A percentile compares a stretch with the other conserved stretches of the same genome.
Evolutionary conservation across 2,888 invertebrate species (phyloP).

Genomic region (Andrena flavipes): DNA sequence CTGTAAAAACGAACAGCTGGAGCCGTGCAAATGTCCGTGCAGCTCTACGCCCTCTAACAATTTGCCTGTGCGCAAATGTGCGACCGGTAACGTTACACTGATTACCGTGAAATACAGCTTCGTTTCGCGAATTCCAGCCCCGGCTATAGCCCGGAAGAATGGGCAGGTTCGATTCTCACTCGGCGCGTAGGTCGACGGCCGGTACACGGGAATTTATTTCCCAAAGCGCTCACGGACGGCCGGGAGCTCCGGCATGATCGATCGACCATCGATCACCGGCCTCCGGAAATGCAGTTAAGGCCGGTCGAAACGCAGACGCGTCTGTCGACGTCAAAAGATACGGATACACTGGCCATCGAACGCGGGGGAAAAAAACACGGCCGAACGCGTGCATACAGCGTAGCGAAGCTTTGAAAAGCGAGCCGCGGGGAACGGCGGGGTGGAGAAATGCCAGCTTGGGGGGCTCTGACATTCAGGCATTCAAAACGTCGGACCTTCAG

Average conservation of each 20-base stretch:
- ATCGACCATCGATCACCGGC: conserved; percentile 14
- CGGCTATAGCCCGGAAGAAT: conserved; percentile 1
- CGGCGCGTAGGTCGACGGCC: not conserved
- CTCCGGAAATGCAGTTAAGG: conserved; percentile 12
- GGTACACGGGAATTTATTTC: not conserved
- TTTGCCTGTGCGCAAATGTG: no score
- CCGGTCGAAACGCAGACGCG: conserved; percentile 21
- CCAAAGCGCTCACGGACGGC: not conserved
- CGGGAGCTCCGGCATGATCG: conserved; percentile 13
- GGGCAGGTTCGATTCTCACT: not conserved
- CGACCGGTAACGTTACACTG: no score
- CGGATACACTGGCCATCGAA: conserved; percentile 23
- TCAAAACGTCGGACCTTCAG: conserved; percentile 45
- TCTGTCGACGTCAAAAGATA: conserved; percentile 35
- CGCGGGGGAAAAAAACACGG: conserved; percentile 2
- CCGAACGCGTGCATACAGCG: conserved; percentile 12
- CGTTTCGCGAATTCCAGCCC: no score
- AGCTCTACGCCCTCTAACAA: no score
- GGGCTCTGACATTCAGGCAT: conserved; percentile 31
- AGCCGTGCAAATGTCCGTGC: no score
- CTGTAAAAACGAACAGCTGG: no score
- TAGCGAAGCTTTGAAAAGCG: conserved; percentile 23
- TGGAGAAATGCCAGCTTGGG: conserved; percentile 26
- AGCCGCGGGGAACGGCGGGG: conserved; percentile 10
- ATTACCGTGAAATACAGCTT: no score